Evolutionary conservation across 2,888 invertebrate genomes (phyloP), one percentile per base, ranked within the genome.

Genomic region (Leptinotarsa rubiginosa): DNA sequence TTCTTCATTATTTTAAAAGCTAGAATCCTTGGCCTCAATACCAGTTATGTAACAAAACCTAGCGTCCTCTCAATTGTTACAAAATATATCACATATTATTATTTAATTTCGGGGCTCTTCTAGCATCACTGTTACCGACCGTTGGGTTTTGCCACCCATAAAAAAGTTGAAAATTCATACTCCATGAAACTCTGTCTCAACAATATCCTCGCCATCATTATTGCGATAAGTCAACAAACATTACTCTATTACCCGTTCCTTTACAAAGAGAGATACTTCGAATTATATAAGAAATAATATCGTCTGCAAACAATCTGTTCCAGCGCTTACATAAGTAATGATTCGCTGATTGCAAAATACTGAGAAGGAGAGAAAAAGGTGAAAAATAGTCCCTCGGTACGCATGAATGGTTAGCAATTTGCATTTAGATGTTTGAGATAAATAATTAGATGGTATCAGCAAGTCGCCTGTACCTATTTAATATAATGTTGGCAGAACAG

Each of bases 381-480:
- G 69, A 69, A 71, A 73, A 69, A 54, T 54, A 65, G 25, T 13
- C 59, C 47, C 66, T 67, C 71, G 68, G 70, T 71, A 68, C 71
- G 74, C 67, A 54, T 56, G 71, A 74, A 68, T 68, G 71, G 64
- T 49, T 68, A 49, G 70, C 74, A 74, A 74, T 74, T 74, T 74
- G 71, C 74, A 76, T 76, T 72, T 73, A 74, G 76, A 76, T 76
- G 69, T 71, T 74, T 64, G 59, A 65, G 73, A 74, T 76, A 76
- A 71, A 73, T 72, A 75, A 75, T 73, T 69, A 76, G 76, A 76
- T 73, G 70, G 65, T 72, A 74, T 72, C 76, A 72, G 69, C 25
- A 31, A 74, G 74, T 74, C 76, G 74, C 70, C 68, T 72, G 52
- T 74, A 70, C 73, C 69, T 65, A 74, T 74, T 72, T 73, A 76